Base-by-base conservation (phyloP, 2,797 vertebrate species). In the Dromococcyx pavoninus region DNA sequence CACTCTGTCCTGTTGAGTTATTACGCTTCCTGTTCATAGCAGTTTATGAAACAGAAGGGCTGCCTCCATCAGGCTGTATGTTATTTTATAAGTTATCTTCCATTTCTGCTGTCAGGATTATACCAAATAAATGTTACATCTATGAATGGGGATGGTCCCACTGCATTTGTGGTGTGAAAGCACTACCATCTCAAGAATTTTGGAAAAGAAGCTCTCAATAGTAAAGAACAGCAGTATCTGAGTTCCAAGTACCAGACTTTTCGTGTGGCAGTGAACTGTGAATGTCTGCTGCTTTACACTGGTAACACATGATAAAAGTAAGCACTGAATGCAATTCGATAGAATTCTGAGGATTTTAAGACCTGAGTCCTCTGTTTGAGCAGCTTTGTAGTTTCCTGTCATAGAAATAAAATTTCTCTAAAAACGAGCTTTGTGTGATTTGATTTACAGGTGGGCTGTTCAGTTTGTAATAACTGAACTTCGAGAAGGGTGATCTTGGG, bases 381-480 rank as follows among this genome's bases (percentile, higher is more conserved):
- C 35, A 93, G 6, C 81, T 95, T 86, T 97, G 64, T 96, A 87
- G 95, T 94, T 94, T 95, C 51, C 90, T 89, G n/a, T 92, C 61
- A 35, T 11, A 85, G 61, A 97, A 98, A 97, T 98, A 97, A 97
- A 98, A 72, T 39, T 70, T 14, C 87, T 78, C 15, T 72, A 67
- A 95, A 91, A 92, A 39, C 88, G 37, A 30, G 32, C 12, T 44
- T 69, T 80, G 27, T 70, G 6, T 50, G 71, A 44, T 25, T 58
- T 85, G 28, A 48, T 93, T 72, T 88, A 14, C 53, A 30, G 7
- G 12, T 61, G 39, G 33, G 35, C 43, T 64, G 16, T 46, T 81
- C 22, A 53, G 88, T 24, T 30, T 15, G 22, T 35, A 58, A 50
- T 50, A 54, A 11, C 35, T 67, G 35, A n/a, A 56, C 27, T 27